A percentile compares a stretch with the other conserved stretches of the same genome.
phyloP scores from a whole-genome alignment of 1,140 invertebrate species.

The Drosophila sulfurigaster region DNA sequence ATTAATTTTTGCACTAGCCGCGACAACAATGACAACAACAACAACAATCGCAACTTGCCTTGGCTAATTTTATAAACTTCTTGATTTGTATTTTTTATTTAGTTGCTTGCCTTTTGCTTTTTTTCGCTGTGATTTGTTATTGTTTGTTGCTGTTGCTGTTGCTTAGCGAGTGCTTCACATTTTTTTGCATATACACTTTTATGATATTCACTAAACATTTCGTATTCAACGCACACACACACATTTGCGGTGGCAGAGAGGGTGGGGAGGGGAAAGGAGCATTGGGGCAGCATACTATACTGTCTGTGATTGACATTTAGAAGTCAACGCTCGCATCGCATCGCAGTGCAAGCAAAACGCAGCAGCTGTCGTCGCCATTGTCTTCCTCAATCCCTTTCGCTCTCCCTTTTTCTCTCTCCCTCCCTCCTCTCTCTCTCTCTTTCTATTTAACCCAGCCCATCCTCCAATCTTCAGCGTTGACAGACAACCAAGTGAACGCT shows the following conservation, averaged over 20 bases:
- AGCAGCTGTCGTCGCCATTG: slow-evolving; percentile 53
- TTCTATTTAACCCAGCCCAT: not conserved
- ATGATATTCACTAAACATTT: slow-evolving; percentile 75
- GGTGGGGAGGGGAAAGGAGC: not conserved
- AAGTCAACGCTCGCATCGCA: slow-evolving; percentile 71
- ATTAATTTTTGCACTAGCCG: slow-evolving; percentile 74
- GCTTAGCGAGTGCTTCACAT: slow-evolving; percentile 52
- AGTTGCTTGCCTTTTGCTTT: slow-evolving; percentile 25
- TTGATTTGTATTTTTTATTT: slow-evolving; percentile 41
- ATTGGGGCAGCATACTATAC: slow-evolving; percentile 28
- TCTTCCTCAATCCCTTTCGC: slow-evolving; percentile 42
- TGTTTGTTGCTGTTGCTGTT: slow-evolving; percentile 49
- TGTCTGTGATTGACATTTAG: slow-evolving; percentile 73
- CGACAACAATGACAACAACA: slow-evolving; percentile 51
- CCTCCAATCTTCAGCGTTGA: not conserved
- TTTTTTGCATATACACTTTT: slow-evolving; percentile 65
- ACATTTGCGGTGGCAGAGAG: not conserved
- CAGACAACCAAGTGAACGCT: not conserved
- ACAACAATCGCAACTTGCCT: slow-evolving; percentile 45
- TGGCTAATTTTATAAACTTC: slow-evolving; percentile 78
- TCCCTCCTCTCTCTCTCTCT: not conserved
- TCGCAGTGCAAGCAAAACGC: slow-evolving; percentile 36
- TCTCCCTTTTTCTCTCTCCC: not conserved
- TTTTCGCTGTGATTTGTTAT: not conserved
- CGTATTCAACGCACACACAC: slow-evolving; percentile 71